Base-by-base conservation (phyloP, 2,797 vertebrate species). In the Smutsia gigantea region DNA sequence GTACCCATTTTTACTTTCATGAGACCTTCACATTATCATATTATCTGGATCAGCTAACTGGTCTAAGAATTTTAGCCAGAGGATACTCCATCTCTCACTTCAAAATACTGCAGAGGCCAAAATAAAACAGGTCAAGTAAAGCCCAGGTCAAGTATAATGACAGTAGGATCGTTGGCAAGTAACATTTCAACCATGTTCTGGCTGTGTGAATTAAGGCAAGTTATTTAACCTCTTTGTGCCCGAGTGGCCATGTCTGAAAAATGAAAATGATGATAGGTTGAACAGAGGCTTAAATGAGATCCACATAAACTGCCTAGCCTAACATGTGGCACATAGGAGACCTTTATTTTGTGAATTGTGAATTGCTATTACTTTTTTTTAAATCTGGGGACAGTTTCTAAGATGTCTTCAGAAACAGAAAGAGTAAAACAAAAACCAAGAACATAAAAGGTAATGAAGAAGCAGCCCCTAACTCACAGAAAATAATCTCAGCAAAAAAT, bases 401-500 rank as follows among this genome's bases (percentile, higher is more conserved):
- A 83, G 61, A 75, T 7, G 31, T 77, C 55, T 87, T 63, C n/a
- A 77, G 77, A 83, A 55, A 55, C 37, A 71, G 27, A 85, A 89
- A 86, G 27, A 79, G 53, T 9, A 92, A 84, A 83, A 68, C 39
- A 75, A 68, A 85, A 81, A 55, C 39, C 34, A 85, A 78, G 39
- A 89, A 75, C 17, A n/a, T 49, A 66, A 74, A 21, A 74, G 78
- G 57, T 55, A 79, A 89, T 31, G 13, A 88, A 64, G 29, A 10
- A 61, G n/a, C 4, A n/a, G 51, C 21, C 34, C 29, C 57, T 71
- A 74, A 85, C 39, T 79, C 27, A 83, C n/a, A 71, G 55, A 46
- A 89, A 92, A 88, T 83, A 88, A 92, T 92, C 51, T 74, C 15
- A 42, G 63, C 25, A 84, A 94, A 72, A 27, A 92, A 59, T 84